phyloP scores from a whole-genome alignment of 2,113 vertebrate species.

The Eublepharis macularius region DNA sequence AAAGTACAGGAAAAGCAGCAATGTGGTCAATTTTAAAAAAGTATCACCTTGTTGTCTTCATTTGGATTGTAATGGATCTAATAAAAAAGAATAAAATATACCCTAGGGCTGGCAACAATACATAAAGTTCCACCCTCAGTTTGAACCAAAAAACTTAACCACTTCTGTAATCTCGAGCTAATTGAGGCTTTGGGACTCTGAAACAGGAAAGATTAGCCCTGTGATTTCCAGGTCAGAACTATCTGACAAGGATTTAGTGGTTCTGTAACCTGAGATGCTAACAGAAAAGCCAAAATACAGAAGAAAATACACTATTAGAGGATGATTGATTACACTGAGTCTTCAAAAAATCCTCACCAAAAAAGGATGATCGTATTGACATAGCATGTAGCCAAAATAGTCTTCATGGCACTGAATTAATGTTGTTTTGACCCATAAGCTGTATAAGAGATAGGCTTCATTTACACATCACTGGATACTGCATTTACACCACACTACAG shows the following conservation, averaged over 20 bases:
- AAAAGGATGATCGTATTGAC: constrained; percentile 8
- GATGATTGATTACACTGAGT: constrained; percentile 35
- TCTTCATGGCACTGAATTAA: constrained; percentile 8
- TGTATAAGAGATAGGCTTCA: not conserved
- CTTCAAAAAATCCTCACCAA: constrained; percentile 27
- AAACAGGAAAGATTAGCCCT: constrained; percentile 40
- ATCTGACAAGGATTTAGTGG: constrained; percentile 59
- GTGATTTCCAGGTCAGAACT: constrained; percentile 62
- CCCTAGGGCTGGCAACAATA: not conserved
- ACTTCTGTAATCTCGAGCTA: constrained; percentile 38
- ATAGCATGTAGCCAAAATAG: not conserved
- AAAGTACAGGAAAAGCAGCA: not conserved
- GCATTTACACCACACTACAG: too few species aligned
- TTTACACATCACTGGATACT: too few species aligned
- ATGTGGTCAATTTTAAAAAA: not conserved
- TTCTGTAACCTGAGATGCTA: constrained; percentile 28
- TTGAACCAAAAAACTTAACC: constrained; percentile 20
- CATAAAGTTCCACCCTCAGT: constrained; percentile 22
- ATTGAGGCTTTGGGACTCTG: constrained; percentile 40
- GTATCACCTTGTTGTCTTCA: not conserved
- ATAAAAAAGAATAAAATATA: not conserved
- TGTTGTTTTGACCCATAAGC: constrained; percentile 32
- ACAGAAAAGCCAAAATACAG: constrained; percentile 42
- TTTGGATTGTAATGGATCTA: not conserved
- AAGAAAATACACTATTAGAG: constrained; percentile 5